Percentiles rank a stretch among this genome's conserved stretches.
These are phyloP conservation scores for Sylvicola cinctus DNA, from an alignment of 2,888 invertebrate species.

Conservation along the genomic window DNA sequence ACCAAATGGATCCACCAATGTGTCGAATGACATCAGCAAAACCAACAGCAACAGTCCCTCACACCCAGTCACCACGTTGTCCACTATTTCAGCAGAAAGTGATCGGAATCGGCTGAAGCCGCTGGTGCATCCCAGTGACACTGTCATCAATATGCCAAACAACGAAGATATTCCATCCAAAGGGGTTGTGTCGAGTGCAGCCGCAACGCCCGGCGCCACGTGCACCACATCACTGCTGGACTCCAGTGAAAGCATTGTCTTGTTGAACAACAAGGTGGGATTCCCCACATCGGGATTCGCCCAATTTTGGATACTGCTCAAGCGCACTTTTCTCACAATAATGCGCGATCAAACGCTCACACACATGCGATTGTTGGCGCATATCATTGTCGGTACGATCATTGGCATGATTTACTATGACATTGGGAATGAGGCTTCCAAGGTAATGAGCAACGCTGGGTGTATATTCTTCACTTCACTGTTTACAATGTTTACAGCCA, in stretches of 20 bases:
- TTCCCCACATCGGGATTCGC: constrained; percentile 66
- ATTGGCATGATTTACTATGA: constrained; percentile 87
- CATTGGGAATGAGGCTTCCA: constrained; percentile 81
- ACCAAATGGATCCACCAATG: constrained; percentile 12
- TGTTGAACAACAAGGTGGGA: constrained; percentile 40
- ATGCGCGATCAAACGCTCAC: constrained; percentile 76
- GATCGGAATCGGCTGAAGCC: constrained; percentile 12
- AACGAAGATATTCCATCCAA: constrained; percentile 7
- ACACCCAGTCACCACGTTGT: constrained; percentile 15
- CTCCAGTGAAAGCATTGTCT: constrained; percentile 50
- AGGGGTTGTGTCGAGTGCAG: constrained; percentile 21
- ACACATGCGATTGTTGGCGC: constrained; percentile 54
- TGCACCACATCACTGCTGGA: constrained; percentile 50
- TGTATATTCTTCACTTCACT: constrained; percentile 91
- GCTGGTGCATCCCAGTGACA: constrained; percentile 6
- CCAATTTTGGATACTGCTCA: constrained; percentile 75
- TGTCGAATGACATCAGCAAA: constrained; percentile 17
- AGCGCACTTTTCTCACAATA: constrained; percentile 63
- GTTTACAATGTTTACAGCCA: constrained; percentile 93
- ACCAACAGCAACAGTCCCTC: constrained; percentile 16
- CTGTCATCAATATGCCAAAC: constrained; percentile 16
- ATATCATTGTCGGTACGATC: constrained; percentile 66
- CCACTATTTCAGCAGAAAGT: constrained; percentile 11
- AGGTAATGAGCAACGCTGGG: constrained; percentile 87
- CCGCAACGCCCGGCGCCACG: constrained; percentile 31